phyloP scores from a whole-genome alignment of 2,113 vertebrate species.

The Lophura nycthemera region DNA sequence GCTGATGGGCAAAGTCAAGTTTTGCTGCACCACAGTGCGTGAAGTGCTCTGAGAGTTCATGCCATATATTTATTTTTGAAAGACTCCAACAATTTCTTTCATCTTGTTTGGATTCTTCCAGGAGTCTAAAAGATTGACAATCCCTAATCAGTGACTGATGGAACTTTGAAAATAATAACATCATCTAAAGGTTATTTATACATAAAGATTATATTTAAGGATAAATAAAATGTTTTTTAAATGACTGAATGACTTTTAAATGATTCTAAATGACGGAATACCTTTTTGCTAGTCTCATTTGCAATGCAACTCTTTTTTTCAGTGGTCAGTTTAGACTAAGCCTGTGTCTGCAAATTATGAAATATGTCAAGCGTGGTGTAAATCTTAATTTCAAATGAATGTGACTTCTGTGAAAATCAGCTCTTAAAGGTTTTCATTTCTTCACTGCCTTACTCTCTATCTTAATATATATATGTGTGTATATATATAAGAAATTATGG shows the following conservation, averaged over 20 bases:
- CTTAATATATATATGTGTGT: too few species aligned
- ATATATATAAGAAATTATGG: not conserved
- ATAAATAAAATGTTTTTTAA: not conserved
- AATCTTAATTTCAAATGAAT: not conserved
- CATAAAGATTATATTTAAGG: not conserved
- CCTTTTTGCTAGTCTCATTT: not conserved
- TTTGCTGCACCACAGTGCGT: not conserved
- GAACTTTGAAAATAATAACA: not conserved
- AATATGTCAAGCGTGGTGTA: not conserved
- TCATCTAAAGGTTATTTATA: not conserved
- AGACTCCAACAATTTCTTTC: not conserved
- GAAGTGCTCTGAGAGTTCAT: not conserved
- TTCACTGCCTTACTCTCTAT: not conserved
- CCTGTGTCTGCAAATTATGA: not conserved
- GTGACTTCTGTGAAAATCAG: not conserved
- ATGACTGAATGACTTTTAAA: not conserved
- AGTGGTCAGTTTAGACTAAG: not conserved
- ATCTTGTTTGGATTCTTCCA: not conserved
- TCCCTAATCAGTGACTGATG: not conserved
- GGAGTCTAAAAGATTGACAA: not conserved
- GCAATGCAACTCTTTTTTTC: not conserved
- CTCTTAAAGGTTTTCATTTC: not conserved
- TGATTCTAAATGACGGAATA: not conserved
- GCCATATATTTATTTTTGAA: not conserved
- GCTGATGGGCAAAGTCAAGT: not conserved